These are phyloP conservation scores for Anas platyrhynchos DNA, from an alignment of 2,113 vertebrate species.

Conservation along the genomic window DNA sequence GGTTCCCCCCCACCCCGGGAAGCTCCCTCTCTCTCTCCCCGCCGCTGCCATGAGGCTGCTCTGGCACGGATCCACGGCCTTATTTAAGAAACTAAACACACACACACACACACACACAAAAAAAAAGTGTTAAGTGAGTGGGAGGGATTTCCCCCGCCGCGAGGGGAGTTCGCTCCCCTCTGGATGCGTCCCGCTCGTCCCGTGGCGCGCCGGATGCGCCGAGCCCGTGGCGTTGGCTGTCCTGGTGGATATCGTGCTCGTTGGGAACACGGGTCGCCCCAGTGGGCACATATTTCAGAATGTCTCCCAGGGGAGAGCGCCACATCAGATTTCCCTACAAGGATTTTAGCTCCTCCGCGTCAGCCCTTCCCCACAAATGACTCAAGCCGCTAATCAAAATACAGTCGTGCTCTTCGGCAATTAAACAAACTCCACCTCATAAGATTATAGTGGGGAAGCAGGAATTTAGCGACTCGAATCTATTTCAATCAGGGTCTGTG, in stretches of 20 bases:
- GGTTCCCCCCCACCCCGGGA: background rate
- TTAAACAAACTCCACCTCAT: constrained; percentile 22
- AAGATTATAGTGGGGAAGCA: background rate
- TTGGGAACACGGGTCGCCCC: constrained; percentile 40
- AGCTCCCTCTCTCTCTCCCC: constrained; percentile 15
- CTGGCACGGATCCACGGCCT: constrained; percentile 52
- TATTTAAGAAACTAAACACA: constrained; percentile 62
- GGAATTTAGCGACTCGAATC: background rate
- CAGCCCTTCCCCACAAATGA: constrained; percentile 62
- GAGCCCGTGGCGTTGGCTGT: background rate
- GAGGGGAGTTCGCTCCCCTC: constrained; percentile 52
- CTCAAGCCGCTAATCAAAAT: constrained; percentile 61
- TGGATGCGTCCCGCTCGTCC: background rate
- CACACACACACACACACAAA: no score
- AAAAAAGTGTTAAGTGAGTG: constrained; percentile 59
- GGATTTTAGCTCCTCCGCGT: constrained; percentile 52
- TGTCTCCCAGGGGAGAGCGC: constrained; percentile 43
- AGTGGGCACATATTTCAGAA: constrained; percentile 53
- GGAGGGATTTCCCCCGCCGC: constrained; percentile 67
- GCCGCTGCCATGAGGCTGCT: constrained; percentile 11
- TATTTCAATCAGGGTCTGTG: background rate
- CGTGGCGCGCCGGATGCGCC: fast-evolving
- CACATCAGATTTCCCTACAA: constrained; percentile 64
- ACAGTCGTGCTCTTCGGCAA: constrained; percentile 43
- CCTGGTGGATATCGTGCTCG: background rate